A percentile compares a stretch with the other conserved stretches of the same genome.
These are phyloP conservation scores for Tapera naevia DNA, from an alignment of 2,797 vertebrate genomes.

Conservation along the genomic window DNA sequence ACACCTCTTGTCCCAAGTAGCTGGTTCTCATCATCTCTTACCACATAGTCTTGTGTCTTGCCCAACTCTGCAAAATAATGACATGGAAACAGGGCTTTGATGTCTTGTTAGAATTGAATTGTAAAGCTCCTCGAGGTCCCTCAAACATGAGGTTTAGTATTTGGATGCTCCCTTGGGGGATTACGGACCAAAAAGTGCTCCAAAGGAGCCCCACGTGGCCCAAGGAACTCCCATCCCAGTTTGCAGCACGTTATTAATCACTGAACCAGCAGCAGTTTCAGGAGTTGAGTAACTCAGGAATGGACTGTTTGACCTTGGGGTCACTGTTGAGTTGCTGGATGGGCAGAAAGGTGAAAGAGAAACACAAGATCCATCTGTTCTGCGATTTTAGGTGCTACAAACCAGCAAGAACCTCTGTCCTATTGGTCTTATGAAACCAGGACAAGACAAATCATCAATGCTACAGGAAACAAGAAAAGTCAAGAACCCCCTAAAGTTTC, in stretches of 20 bases:
- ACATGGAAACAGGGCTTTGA: background rate
- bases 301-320: background rate
- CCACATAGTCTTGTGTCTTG: conserved; percentile 12
- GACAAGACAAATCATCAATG: background rate
- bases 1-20: background rate
- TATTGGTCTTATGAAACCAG: background rate
- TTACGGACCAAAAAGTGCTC: background rate
- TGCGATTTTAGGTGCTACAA: background rate
- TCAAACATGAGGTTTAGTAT: background rate
- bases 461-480: background rate
- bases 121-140: background rate
- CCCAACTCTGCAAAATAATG: conserved; percentile 9
- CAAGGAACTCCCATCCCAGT: background rate
- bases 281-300: background rate
- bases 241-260: background rate
- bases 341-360: background rate
- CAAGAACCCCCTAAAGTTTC: background rate
- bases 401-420: background rate
- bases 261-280: background rate
- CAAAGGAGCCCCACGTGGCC: background rate
- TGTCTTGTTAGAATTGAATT: background rate
- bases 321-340: background rate
- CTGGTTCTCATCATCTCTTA: conserved; percentile 41
- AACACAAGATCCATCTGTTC: background rate
- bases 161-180: background rate